A percentile compares a stretch with the other conserved stretches of the same genome.
Evolutionary conservation across 2,113 vertebrate genomes (phyloP).

Genomic region (Poecile atricapillus): DNA sequence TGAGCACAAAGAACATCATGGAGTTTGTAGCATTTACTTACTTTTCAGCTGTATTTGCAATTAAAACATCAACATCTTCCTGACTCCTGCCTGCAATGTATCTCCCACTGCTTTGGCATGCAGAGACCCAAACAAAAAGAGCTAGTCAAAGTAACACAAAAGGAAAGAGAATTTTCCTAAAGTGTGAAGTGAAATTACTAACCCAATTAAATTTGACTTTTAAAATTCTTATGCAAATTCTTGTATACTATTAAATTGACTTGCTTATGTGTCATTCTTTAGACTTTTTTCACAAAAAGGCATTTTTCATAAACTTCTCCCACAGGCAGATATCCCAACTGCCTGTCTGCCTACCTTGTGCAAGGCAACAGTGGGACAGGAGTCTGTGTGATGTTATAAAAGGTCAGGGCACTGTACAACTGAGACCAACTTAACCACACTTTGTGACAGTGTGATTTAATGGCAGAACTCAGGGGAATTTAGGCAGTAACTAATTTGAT

Average conservation of each 20-base stretch:
- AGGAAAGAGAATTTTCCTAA: background rate
- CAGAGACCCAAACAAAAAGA: background rate
- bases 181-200: background rate
- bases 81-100: background rate
- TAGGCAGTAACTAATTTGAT: background rate
- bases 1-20: background rate
- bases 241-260: background rate
- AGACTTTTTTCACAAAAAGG: background rate
- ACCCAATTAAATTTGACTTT: background rate
- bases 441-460: background rate
- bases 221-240: background rate
- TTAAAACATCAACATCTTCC: background rate
- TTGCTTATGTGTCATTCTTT: background rate
- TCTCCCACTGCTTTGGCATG: background rate
- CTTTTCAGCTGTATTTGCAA: background rate
- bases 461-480: background rate
- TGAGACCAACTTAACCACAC: background rate
- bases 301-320: background rate
- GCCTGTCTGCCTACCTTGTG: background rate
- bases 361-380: background rate
- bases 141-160: background rate
- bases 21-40: background rate
- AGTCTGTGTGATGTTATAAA: fast-evolving
- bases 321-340: background rate
- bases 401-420: background rate